Evolutionary conservation across 2,797 vertebrate species (phyloP).

Genomic region (Tenualosa ilisha): DNA sequence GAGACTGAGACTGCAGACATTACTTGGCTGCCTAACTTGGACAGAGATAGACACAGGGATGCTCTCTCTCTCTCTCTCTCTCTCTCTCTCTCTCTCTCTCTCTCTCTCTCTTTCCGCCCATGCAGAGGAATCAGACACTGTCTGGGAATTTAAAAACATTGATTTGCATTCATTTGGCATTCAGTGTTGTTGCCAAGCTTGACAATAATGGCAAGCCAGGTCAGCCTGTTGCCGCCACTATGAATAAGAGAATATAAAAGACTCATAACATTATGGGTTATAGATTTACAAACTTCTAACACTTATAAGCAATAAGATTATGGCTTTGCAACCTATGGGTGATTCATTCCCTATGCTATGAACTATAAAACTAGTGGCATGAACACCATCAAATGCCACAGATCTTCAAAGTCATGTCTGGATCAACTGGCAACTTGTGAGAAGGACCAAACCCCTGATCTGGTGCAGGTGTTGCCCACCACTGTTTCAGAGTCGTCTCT

Average conservation of each 20-base stretch:
- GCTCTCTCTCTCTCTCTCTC: background rate
- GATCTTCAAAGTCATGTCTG: background rate
- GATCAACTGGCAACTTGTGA: background rate
- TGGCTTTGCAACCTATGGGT: background rate
- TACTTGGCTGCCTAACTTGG: background rate
- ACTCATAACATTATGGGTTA: background rate
- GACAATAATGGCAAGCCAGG: background rate
- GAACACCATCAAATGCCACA: background rate
- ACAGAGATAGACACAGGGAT: background rate
- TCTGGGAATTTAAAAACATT: slow-evolving; percentile 17
- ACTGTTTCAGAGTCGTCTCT: background rate
- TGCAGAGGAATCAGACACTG: background rate
- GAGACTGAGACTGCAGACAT: background rate
- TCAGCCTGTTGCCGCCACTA: background rate
- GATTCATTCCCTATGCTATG: background rate
- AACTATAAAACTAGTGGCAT: background rate
- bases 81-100: background rate
- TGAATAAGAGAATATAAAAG: background rate
- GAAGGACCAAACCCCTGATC: background rate
- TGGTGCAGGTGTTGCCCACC: background rate
- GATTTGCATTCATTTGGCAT: slow-evolving; percentile 5
- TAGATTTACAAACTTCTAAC: no score
- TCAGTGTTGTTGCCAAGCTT: background rate
- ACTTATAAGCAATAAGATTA: background rate
- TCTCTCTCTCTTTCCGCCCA: background rate